Conservation (phyloP, 2,113 vertebrate genomes). For the Chitala chitala region DNA sequence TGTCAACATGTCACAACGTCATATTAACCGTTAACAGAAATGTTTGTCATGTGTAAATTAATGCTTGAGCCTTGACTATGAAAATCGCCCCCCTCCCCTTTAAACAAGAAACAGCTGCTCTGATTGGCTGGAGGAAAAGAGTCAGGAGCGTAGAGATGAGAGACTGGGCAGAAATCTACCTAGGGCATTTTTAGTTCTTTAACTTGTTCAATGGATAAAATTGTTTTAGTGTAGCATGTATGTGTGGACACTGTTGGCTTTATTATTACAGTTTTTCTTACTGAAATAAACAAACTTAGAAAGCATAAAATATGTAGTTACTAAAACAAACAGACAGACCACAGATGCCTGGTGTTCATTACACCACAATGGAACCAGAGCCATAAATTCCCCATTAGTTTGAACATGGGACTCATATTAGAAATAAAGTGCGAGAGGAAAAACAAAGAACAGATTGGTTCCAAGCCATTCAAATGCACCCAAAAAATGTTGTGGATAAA, state of each 20-base stretch:
- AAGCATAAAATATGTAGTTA: neutral
- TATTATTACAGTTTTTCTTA: too few relatives aligned
- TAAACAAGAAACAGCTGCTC: neutral
- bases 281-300: neutral
- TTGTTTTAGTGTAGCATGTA: too few relatives aligned
- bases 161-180: neutral
- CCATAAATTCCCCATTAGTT: too few relatives aligned
- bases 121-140: neutral
- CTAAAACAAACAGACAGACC: neutral
- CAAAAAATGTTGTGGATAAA: neutral
- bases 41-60: neutral
- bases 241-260: too few relatives aligned
- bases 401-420: too few relatives aligned
- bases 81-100: neutral
- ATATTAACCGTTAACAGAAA: neutral
- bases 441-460: too few relatives aligned
- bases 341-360: neutral
- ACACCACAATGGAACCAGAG: too few relatives aligned
- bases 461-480: too few relatives aligned
- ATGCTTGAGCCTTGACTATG: conserved; percentile 4
- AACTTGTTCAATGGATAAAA: too few relatives aligned
- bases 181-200: neutral
- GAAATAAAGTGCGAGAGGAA: too few relatives aligned
- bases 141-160: too few relatives aligned
- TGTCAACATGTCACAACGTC: neutral